Evolutionary conservation across 2,113 vertebrate genomes (phyloP), one percentile per base, ranked within the genome.

Genomic region (Pseudonaja textilis): DNA sequence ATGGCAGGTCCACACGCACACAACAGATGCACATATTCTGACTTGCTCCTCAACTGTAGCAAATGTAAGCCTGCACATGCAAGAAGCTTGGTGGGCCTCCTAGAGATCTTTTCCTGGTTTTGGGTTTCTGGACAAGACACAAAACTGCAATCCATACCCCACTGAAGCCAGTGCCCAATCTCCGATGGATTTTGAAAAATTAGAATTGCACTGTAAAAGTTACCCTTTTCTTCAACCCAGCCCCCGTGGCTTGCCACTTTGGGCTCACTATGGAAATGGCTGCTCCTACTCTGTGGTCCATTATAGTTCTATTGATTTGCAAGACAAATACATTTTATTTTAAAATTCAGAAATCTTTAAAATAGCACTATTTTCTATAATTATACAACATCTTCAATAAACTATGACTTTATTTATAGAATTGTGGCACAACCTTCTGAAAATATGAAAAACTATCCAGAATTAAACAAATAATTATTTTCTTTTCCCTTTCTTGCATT

Each of bases 381-480:
- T 97, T 97, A 93, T 93, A 98, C 95, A 97, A 91, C 96, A 96
- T 96, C 96, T 98, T 96, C 96, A 97, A 97, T 97, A 97, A 97
- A 96, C 96, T 97, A 93, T 97, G 88, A 97, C 95, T 97, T 95
- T 97, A 96, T 97, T 97, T 97, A 98, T 97, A 98, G 94, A 96
- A 97, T 93, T 98, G 97, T 98, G 97, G 97, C 96, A 97, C 86
- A 11, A 93, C 95, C 96, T 97, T 97, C 95, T 96, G 97, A 97
- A 97, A 98, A 95, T 96, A 97, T 96, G 96, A 96, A 89, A 96
- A 92, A 94, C 96, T 97, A 96, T 97, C 95, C 96, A 97, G 95
- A 93, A 96, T 97, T 97, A 87, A 93, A 94, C 96, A 92, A 93
- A 95, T 94, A 94, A 88, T 96, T 97, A 97, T 97, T 97, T 91